Evolutionary conservation across 2,113 vertebrate genomes (phyloP).

Genomic region (Procapra przewalskii): DNA sequence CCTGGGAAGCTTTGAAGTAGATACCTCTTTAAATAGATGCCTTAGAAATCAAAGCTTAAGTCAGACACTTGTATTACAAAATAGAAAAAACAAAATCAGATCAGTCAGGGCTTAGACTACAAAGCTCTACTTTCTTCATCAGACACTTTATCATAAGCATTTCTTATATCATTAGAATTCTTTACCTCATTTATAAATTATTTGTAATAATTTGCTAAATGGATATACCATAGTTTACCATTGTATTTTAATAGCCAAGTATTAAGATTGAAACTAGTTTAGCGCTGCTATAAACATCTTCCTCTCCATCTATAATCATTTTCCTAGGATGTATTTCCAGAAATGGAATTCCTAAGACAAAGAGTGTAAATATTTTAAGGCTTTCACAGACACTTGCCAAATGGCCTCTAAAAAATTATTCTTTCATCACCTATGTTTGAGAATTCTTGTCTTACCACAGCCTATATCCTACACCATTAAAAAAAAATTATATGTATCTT

Average conservation of each 20-base stretch:
- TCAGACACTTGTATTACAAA: neutral
- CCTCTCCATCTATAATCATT: neutral
- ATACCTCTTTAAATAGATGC: neutral
- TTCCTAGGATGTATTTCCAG: neutral
- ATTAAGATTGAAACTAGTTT: neutral
- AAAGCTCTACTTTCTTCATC: neutral
- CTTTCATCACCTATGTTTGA: neutral
- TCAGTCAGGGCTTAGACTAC: neutral
- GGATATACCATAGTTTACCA: neutral
- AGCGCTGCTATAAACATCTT: neutral
- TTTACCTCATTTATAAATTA: neutral
- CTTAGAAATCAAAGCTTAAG: neutral
- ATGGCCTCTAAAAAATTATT: neutral
- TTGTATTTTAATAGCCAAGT: neutral
- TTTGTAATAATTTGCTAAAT: constrained; percentile 3
- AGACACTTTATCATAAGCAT: neutral
- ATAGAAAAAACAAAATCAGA: neutral
- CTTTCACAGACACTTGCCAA: neutral
- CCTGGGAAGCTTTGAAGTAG: neutral
- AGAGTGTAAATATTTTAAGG: constrained; percentile 27
- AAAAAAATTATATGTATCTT: neutral
- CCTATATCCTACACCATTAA: neutral
- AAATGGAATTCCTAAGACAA: constrained; percentile 31
- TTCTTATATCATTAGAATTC: neutral
- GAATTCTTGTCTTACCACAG: neutral